Evolutionary conservation across 2,888 invertebrate genomes (phyloP), one percentile per base, ranked within the genome.

Genomic region (Homarus gammarus): DNA sequence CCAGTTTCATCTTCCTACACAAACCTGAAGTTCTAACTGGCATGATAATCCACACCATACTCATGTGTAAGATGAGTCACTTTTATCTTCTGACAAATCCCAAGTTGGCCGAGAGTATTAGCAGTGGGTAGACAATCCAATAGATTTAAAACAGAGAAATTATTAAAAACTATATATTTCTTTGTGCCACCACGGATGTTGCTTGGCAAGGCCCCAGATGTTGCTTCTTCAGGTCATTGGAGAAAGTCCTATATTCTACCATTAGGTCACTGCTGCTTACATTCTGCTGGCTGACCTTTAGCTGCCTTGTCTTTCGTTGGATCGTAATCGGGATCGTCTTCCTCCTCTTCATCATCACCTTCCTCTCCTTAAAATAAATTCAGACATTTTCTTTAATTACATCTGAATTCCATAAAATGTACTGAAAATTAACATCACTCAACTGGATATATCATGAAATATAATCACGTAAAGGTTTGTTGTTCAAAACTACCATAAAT

Each of bases 251-350:
- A 89, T 22, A 49, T 68, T 82, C 38, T 78, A 49, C 81, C 64
- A 78, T 64, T 83, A 87, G 89, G 87, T 92, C 90, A 92, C 92
- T 92, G 92, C 89, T 92, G 92, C 83, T 92, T 92, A 79, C 92
- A 92, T 78, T 92, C 84, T 82, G 91, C 36, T 88, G 92, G 87
- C 91, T 91, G 89, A 64, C 87, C 84, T 33, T 92, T 92, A 40
- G 85, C 92, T 33, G 89, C 82, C 84, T 92, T 92, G 64, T 89
- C 91, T 84, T 92, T 92, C 44, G 92, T 84, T 40, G 92, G 92
- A 82, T 92, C 92, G 82, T 91, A 92, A 90, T 92, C 92, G 15
- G 92, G 92, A 78, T 92, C 93, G 72, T 92, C 92, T 36, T 92
- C 92, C 56, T 93, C 93, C 22, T 92, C 92, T 15, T 92, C 92